Conservation (phyloP, 2,797 vertebrate genomes). For the Dermochelys coriacea region DNA sequence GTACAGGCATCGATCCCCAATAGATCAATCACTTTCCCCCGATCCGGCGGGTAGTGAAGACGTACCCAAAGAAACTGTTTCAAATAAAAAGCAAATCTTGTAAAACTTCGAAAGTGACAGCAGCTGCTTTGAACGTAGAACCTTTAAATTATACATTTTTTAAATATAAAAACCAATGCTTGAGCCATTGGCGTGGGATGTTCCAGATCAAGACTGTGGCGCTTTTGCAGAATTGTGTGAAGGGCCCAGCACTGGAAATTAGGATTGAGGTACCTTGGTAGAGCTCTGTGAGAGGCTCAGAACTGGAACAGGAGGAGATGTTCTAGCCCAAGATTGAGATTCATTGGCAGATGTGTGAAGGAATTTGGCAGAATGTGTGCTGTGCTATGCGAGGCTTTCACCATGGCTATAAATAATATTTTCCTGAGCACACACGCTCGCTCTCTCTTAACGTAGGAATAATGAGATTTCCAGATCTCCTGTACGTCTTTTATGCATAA, state of each 20-base stretch:
- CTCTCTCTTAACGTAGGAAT: not conserved
- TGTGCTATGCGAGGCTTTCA: not conserved
- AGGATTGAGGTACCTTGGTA: rapidly evolving
- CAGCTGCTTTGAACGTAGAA: not conserved
- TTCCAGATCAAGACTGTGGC: not conserved
- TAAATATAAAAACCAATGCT: not conserved
- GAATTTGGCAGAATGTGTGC: not conserved
- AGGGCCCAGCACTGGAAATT: not conserved
- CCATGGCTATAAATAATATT: not conserved
- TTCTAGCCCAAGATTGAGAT: not conserved
- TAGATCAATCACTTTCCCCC: too few species aligned
- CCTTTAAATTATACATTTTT: not conserved
- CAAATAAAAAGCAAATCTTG: not conserved
- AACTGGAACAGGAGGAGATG: not conserved
- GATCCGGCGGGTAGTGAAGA: too few species aligned
- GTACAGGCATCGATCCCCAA: too few species aligned
- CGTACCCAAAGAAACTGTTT: not conserved
- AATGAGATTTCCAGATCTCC: not conserved
- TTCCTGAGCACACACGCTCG: not conserved
- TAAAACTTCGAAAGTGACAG: not conserved
- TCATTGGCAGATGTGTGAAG: not conserved
- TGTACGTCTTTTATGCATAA: not conserved
- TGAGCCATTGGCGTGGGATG: not conserved
- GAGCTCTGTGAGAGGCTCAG: not conserved
- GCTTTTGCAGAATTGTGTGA: not conserved